Percentiles rank a stretch among this genome's conserved stretches.
These are phyloP conservation scores for Ellobium chinense DNA, from an alignment of 2,888 invertebrate species.

Conservation along the genomic window DNA sequence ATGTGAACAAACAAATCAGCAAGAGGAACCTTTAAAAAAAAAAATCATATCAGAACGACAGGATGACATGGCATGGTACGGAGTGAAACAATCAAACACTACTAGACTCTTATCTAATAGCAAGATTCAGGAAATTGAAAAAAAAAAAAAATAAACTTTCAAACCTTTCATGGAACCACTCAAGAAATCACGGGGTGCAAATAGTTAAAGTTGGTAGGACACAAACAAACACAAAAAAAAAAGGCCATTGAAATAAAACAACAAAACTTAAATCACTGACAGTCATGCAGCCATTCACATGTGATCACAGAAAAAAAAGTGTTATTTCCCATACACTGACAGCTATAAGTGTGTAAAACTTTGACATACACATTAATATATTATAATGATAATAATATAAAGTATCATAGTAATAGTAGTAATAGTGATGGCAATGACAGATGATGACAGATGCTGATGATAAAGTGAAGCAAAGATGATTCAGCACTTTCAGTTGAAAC, in stretches of 20 bases:
- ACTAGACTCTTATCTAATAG: conserved; percentile 1
- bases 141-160: neutral
- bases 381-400: conserved; percentile 26
- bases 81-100: conserved; percentile 22
- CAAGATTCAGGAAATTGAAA: neutral
- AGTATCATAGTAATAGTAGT: conserved; percentile 18
- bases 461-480: conserved; percentile 21
- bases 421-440: neutral
- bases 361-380: conserved; percentile 19
- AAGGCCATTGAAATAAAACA: neutral
- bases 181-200: neutral
- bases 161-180: conserved; percentile 5
- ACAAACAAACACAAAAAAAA: neutral
- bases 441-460: too few species aligned
- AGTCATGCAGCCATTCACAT: conserved; percentile 17
- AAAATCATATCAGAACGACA: conserved; percentile 3
- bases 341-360: conserved; percentile 30
- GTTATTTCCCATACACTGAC: conserved; percentile 3
- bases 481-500: conserved; percentile 1
- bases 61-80: neutral
- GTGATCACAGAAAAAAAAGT: conserved; percentile 31
- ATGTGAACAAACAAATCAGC: neutral
- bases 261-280: neutral
- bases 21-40: neutral
- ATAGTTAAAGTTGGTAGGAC: too few species aligned